Evolutionary conservation across 1,140 invertebrate genomes (phyloP), one percentile per base, ranked within the genome.

Genomic region (Sitophilus oryzae): DNA sequence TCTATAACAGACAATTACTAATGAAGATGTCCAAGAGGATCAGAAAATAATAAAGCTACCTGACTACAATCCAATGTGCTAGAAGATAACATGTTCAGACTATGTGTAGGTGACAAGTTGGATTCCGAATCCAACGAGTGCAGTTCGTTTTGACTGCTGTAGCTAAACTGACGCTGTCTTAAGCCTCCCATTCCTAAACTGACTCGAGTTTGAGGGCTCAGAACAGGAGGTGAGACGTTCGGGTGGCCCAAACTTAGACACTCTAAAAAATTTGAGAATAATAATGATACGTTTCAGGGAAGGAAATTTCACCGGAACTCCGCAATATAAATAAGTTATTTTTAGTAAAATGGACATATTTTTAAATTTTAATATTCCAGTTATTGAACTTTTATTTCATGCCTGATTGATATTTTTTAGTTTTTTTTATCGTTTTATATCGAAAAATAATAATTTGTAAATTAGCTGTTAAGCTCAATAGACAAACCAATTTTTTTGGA

Each of bases 101-200:
- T 74, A 57, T 74, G 75, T 48, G 71, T 71, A 20, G 78, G 74
- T 56, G 77, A 78, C 54, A 75, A 71, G 65, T 75, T 75, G 0
- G 75, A 69, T 50, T 79, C 79, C 2, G 71, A 73, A 47, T 81
- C 79, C 47, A 81, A 71, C 0, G 80, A 81, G 35, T 80, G 78
- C 14, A 85, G 66, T 30, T 86, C 84, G 2, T 81, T 84, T 66
- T 85, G 83, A 65, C 84, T 86, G 44, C 83, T 80, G 63, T 83
- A 86, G 51, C 83, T 84, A 62, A 83, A 82, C 52, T 84, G 82
- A 18, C 66, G 58, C 65, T 74, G 23, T 65, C 74, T 63, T 62
- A 74, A 44, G 73, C 75, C 57, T 11, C 71, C 73, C 45, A 83
- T 72, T 2, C 82, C 82, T 19, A 84, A 67, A 65, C 79, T 82